phyloP scores from a whole-genome alignment of 2,113 vertebrate species.

The Sander lucioperca region DNA sequence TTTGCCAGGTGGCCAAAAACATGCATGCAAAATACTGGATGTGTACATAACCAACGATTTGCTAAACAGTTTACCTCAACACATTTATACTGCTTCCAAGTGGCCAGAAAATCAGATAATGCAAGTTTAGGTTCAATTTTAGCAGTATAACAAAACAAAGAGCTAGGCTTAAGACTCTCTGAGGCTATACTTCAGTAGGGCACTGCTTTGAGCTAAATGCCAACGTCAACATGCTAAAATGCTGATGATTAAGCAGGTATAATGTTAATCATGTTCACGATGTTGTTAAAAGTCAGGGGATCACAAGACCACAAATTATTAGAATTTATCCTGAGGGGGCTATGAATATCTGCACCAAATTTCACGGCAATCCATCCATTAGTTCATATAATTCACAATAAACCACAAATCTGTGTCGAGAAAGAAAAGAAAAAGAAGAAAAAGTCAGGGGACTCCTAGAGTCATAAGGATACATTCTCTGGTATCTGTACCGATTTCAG shows the following conservation, averaged over 20 bases:
- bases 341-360: neutral
- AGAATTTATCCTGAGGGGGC: neutral
- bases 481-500: neutral
- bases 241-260: neutral
- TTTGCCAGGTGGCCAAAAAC: neutral
- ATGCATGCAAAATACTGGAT: neutral
- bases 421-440: too few relatives aligned
- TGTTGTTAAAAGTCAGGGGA: neutral
- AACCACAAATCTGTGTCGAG: neutral
- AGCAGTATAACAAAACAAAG: too few relatives aligned
- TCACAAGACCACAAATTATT: neutral
- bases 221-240: too few relatives aligned
- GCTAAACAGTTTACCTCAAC: neutral
- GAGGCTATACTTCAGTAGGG: neutral
- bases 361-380: neutral
- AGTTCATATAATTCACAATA: neutral
- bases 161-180: neutral
- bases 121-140: neutral
- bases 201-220: neutral
- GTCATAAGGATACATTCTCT: neutral
- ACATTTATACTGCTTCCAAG: neutral
- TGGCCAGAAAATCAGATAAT: neutral
- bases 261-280: neutral
- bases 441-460: neutral
- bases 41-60: neutral